Base-by-base conservation (phyloP, 2,113 vertebrate genomes). In the Cololabis saira region DNA sequence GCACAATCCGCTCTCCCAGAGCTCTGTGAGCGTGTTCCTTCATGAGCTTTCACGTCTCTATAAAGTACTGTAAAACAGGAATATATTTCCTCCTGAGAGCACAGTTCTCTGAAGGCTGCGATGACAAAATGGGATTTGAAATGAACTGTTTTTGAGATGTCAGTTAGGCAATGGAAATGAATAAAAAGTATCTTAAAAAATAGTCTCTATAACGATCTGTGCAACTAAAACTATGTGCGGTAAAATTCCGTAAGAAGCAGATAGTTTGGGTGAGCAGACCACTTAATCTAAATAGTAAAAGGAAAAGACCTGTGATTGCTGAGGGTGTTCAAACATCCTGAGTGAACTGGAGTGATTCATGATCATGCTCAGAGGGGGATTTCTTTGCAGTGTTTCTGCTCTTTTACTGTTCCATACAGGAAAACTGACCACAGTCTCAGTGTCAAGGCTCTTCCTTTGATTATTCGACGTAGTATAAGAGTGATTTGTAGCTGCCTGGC, bases 1-100 rank as follows among this genome's bases (percentile, higher is more conserved):
- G 22, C 52, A 49, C 57, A 74, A 15, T 60, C 61, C 62, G 27
- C 61, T 80, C 83, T 57, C 22, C 45, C 76, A 71, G 30, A 62
- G 33, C 30, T 45, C 37, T 48, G 45, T 50, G 45, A 21, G 27
- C 19, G 1, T 42, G 44, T 17, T n/a, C 60, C 15, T 63, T 17
- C 40, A 12, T 45, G 41, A 54, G 27, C 45, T 21, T 30, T 41
- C 10, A 40, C 49, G 59, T 50, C 50, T 22, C 15, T 61, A 45
- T 40, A 42, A 56, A 56, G 22, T 19, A 43, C 30, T 47, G 5
- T 22, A 30, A 65, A 53, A 21, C 14, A 30, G 6, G 0, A 22
- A 43, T 43, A 37, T 7, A 7, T 7, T 41, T 19, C 37, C 19
- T 14, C 33, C 33, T 21, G 18, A 37, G 33, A 37, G 33, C 33